Conservation (phyloP, 2,113 vertebrate species). For the Tringa solitaria region DNA sequence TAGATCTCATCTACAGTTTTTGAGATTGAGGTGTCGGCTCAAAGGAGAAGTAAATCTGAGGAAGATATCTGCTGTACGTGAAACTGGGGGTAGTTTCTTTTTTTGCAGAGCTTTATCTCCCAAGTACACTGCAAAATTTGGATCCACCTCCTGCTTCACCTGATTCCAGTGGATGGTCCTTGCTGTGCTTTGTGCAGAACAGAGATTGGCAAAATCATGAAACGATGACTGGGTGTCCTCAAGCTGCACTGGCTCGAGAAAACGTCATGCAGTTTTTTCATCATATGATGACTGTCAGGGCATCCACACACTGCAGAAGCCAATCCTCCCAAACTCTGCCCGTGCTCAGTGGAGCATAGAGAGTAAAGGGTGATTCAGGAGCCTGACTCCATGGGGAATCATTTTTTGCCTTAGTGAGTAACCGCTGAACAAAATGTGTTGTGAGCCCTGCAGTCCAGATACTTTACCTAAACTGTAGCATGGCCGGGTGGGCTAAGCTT, state of each 20-base stretch:
- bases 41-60: background rate
- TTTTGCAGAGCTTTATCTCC: background rate
- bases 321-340: background rate
- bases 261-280: background rate
- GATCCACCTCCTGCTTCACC: background rate
- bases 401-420: background rate
- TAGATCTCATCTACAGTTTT: background rate
- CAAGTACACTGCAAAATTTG: background rate
- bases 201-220: background rate
- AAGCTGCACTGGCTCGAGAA: background rate
- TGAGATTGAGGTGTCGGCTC: background rate
- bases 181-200: background rate
- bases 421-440: background rate
- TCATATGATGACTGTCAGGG: background rate
- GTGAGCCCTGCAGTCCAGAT: background rate
- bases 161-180: background rate
- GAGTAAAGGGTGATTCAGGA: background rate
- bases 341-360: background rate
- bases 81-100: background rate
- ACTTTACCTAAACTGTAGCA: background rate
- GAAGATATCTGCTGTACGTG: background rate
- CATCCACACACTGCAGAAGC: background rate
- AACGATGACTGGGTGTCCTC: background rate
- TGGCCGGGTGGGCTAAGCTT: background rate
- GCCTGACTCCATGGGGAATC: background rate